Conservation (phyloP, 2,888 invertebrate genomes). For the Operophtera brumata region DNA sequence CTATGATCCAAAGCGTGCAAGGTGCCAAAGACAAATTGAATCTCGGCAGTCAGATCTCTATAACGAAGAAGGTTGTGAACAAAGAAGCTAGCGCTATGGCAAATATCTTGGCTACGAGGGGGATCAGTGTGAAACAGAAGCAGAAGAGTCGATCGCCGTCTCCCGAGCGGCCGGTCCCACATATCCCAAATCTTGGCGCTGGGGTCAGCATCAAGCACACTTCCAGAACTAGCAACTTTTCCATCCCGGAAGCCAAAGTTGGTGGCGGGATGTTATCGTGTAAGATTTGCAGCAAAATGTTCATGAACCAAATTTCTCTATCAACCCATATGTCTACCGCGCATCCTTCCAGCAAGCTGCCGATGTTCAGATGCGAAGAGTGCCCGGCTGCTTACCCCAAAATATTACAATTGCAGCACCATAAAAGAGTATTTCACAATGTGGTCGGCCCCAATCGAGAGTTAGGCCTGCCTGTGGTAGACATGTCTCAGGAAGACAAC, state of each 20-base stretch:
- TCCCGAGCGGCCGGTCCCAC: slow-evolving; percentile 68
- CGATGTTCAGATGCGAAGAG: slow-evolving; percentile 83
- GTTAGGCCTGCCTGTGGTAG: slow-evolving; percentile 86
- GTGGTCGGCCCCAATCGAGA: slow-evolving; percentile 76
- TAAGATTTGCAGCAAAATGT: slow-evolving; percentile 73
- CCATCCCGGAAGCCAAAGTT: slow-evolving; percentile 69
- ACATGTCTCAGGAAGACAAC: slow-evolving; percentile 84
- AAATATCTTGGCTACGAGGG: slow-evolving; percentile 87
- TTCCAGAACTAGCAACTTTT: slow-evolving; percentile 67
- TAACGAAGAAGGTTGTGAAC: slow-evolving; percentile 83
- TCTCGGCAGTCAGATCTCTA: slow-evolving; percentile 86
- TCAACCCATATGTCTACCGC: slow-evolving; percentile 66
- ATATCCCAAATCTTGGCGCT: slow-evolving; percentile 74
- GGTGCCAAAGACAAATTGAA: slow-evolving; percentile 83
- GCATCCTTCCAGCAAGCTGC: slow-evolving; percentile 63
- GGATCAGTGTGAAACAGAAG: slow-evolving; percentile 88
- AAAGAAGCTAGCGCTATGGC: slow-evolving; percentile 88
- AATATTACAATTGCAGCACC: slow-evolving; percentile 83
- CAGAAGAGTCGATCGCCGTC: slow-evolving; percentile 75
- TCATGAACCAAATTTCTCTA: slow-evolving; percentile 64
- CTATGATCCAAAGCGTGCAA: slow-evolving; percentile 88
- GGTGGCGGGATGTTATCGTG: slow-evolving; percentile 66
- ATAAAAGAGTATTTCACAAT: slow-evolving; percentile 76
- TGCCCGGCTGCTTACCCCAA: slow-evolving; percentile 88
- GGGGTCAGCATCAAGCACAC: slow-evolving; percentile 78